Evolutionary conservation across 2,888 invertebrate species (phyloP), one percentile per base, ranked within the genome.

Genomic region (Portevinia maculata): DNA sequence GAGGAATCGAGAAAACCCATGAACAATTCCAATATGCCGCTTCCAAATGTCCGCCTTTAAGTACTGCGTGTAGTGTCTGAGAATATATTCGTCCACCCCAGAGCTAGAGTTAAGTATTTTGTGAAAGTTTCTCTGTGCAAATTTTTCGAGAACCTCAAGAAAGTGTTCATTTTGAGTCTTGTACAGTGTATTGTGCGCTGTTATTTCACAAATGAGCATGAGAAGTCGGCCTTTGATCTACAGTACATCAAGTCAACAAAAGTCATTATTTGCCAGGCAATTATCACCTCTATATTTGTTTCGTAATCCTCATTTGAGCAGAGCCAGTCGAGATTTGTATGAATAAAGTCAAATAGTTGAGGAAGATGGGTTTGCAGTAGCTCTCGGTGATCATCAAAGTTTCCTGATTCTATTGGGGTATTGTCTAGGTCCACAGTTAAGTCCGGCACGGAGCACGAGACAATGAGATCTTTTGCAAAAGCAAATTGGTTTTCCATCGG

Each of bases 21-120:
- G 87, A 1, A 88, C 78, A 1, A 87, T 84, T 0, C 90, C 90
- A 3, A 89, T 74, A 53, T 90, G 87, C 0, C 86, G 87, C 76
- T 89, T 89, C 90, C 90, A 90, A 15, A 70, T 37, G 28, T 86
- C 83, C 46, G 86, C 87, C 6, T 86, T 86, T 46, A 90, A 81
- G 64, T 87, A 87, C 11, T 85, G 55, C 32, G 88, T 86, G 69
- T 89, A 90, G 59, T 88, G 88, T 13, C 64, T 84, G 44, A 89
- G 86, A 17, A 89, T 78, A 11, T 59, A 46, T 0, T 69, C 53
- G n/a, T 87, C 86, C 2, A 5, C n/a, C 1, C 30, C 55, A 3
- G 19, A 21, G 55, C 6, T 3, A 19, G 19, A 21, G 8, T 32
- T n/a, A 1, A 8, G 81, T 17, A 52, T 85, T 78, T 2, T 55